These are phyloP conservation scores for Leuciscus waleckii DNA, from an alignment of 2,797 vertebrate genomes.

Conservation along the genomic window DNA sequence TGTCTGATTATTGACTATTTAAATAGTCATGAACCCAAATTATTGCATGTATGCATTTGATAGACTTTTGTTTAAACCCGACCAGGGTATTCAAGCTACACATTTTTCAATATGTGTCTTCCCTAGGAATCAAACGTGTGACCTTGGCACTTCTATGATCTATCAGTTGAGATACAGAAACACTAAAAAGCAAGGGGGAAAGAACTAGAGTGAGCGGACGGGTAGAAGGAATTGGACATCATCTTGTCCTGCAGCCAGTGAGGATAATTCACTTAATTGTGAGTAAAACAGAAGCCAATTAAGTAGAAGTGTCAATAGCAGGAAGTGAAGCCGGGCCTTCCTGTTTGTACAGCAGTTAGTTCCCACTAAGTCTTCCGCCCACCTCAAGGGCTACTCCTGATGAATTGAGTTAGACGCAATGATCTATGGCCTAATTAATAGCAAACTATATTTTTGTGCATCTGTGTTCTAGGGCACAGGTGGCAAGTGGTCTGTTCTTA, in stretches of 20 bases:
- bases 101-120: not conserved
- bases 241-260: not conserved
- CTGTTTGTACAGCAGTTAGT: slow-evolving; percentile 2
- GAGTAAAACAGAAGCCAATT: not conserved
- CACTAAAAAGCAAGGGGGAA: not conserved
- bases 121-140: not conserved
- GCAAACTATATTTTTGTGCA: slow-evolving; percentile 11
- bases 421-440: slow-evolving; percentile 34
- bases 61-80: not conserved
- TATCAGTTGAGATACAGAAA: not conserved
- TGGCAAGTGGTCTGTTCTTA: not conserved
- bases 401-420: not conserved
- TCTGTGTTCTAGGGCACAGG: slow-evolving; percentile 8
- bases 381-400: not conserved
- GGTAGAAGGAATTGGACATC: not conserved
- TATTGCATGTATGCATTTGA: not conserved
- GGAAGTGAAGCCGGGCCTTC: not conserved
- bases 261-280: not conserved
- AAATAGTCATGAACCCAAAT: not conserved
- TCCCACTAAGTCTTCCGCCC: not conserved
- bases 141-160: not conserved
- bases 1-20: not conserved
- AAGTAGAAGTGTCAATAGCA: not conserved
- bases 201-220: not conserved
- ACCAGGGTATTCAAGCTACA: not conserved